phyloP scores from a whole-genome alignment of 2,888 invertebrate species.

The Trichopria drosophilae region DNA sequence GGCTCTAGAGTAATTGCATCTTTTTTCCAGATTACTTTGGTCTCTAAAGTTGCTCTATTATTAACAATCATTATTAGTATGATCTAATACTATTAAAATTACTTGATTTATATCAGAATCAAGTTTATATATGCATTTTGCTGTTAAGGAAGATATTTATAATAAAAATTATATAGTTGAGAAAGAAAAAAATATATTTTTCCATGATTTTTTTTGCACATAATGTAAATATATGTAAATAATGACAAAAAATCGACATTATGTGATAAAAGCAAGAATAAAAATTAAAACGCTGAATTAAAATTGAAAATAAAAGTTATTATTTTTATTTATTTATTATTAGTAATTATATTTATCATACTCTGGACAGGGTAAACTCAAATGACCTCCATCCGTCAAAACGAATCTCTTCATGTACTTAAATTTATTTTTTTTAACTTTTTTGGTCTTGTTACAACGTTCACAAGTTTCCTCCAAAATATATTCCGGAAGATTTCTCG shows the following conservation, averaged over 20 bases:
- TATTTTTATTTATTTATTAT: conserved; percentile 6
- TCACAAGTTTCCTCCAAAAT: conserved; percentile 51
- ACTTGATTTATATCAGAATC: not conserved
- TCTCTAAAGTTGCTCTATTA: conserved; percentile 58
- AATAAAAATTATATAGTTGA: no score
- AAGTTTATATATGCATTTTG: not conserved
- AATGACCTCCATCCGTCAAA: conserved; percentile 62
- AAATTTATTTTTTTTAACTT: conserved; percentile 56
- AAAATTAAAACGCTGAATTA: no score
- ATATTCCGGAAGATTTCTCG: conserved; percentile 61
- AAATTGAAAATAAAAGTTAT: not conserved
- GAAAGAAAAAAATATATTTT: no score
- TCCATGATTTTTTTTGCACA: no score
- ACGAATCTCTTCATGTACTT: conserved; percentile 61
- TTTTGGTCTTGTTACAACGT: conserved; percentile 43
- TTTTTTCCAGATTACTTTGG: conserved; percentile 63
- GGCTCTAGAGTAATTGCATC: conserved; percentile 59
- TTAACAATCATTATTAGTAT: not conserved
- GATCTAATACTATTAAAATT: not conserved
- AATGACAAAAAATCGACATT: no score
- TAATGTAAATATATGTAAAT: no score
- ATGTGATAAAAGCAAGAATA: no score
- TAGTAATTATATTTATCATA: conserved; percentile 37
- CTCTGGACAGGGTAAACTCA: conserved; percentile 64
- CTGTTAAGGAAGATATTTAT: no score